Evolutionary conservation across 2,888 invertebrate species (phyloP).

Genomic region (Mystacides longicornis): DNA sequence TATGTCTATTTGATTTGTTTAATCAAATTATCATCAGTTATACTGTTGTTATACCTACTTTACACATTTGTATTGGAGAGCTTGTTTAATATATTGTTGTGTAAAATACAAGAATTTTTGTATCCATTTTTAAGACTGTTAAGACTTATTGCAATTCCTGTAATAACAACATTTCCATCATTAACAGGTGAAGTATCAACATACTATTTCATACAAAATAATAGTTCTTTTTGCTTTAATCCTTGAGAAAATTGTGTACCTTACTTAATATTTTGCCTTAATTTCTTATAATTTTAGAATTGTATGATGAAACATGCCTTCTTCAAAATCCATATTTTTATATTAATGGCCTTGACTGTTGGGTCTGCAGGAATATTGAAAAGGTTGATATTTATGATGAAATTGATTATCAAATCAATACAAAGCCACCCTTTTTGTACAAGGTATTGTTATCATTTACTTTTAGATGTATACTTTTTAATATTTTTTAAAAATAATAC

Average conservation of each 20-base stretch:
- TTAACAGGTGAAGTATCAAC: conserved; percentile 50
- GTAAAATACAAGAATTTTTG: conserved; percentile 71
- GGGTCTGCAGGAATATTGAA: conserved; percentile 68
- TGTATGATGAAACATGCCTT: conserved; percentile 79
- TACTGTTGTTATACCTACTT: too few relatives aligned
- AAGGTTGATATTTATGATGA: conserved; percentile 60
- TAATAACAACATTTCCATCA: conserved; percentile 66
- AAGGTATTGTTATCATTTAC: conserved; percentile 35
- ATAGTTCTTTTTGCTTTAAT: background rate
- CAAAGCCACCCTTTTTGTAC: conserved; percentile 48
- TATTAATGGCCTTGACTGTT: conserved; percentile 76
- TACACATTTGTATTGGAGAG: conserved; percentile 15
- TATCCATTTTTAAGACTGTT: conserved; percentile 72
- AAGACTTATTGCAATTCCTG: conserved; percentile 66
- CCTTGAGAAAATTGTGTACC: background rate
- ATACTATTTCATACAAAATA: background rate
- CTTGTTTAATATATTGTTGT: conserved; percentile 53
- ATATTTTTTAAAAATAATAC: too few relatives aligned
- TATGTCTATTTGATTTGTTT: too few relatives aligned
- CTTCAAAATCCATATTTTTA: conserved; percentile 78
- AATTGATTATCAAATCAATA: conserved; percentile 37
- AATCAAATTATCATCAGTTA: too few relatives aligned
- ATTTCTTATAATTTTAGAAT: conserved; percentile 48
- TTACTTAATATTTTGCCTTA: background rate
- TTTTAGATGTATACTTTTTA: background rate